Evolutionary conservation across 2,113 vertebrate genomes (phyloP).

Genomic region (Oryctolagus cuniculus): DNA sequence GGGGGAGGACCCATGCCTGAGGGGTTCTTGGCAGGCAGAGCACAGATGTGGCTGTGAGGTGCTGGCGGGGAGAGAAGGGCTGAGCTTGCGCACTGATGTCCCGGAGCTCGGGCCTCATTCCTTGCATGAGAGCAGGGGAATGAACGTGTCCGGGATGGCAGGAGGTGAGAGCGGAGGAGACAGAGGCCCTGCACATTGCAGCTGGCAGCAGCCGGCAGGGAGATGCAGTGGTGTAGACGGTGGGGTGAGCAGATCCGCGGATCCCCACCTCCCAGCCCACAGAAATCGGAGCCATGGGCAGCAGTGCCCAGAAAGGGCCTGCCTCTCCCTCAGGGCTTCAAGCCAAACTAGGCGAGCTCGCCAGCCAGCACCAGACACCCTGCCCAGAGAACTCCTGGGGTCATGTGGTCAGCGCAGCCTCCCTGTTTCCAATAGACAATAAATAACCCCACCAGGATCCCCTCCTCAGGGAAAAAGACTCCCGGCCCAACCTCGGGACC

Average conservation of each 20-base stretch:
- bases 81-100: not conserved
- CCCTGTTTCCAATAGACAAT: not conserved
- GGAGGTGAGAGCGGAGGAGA: not conserved
- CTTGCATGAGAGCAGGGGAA: not conserved
- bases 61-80: not conserved
- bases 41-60: not conserved
- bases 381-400: not conserved
- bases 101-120: not conserved
- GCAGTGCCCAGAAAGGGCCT: not conserved
- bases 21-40: not conserved
- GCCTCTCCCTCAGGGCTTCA: not conserved
- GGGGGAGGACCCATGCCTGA: not conserved
- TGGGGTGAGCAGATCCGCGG: not conserved
- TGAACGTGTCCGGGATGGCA: not conserved
- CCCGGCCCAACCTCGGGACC: not conserved
- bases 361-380: not conserved
- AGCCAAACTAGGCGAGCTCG: not conserved
- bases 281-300: not conserved
- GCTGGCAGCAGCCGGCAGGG: not conserved
- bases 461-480: not conserved
- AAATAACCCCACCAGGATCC: not conserved
- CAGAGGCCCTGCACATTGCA: not conserved
- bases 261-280: not conserved
- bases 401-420: not conserved
- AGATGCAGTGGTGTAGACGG: not conserved